Base-by-base conservation (phyloP, 2,113 vertebrate genomes). In the Chionomys nivalis region DNA sequence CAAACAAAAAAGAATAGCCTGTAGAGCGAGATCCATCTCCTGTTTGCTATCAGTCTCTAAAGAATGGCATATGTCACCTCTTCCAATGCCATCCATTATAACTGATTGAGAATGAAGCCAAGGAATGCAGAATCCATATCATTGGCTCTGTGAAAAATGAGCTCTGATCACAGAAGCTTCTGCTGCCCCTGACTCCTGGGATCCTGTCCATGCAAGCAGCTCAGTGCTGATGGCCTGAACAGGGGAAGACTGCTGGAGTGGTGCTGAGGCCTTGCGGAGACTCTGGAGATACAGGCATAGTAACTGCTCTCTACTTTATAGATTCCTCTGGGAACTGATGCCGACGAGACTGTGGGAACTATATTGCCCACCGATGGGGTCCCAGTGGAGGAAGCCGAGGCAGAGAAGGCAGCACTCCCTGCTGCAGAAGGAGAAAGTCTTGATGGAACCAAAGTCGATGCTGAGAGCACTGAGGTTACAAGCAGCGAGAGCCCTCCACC, bases 401-500 rank as follows among this genome's bases (percentile, higher is more conserved):
- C 10, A 4, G 97, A 96, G 75, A 81, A 96, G 36, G 78, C 58
- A 7, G 83, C 75, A 52, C 12, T 78, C 39, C 89, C 83, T 24
- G 9, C 70, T 1, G 91, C 5, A 23, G 96, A 95, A 87, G 95
- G 63, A 90, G 75, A 12, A 36, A 75, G 89, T 26, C 28, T 76
- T 23, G 96, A 97, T 66, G 97, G 97, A 39, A n/a, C 88, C 86
- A 83, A 31, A 85, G 14, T 3, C 4, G 73, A 89, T 7, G 4
- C 58, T 0, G 98, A 98, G 55, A 92, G 93, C 70, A 66, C 91
- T 16, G 96, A 98, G 52, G 94, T 95, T 79, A 63, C 33, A 55
- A 98, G 98, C 87, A 87, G 93, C 70, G 98, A 98, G 36, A 96
- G 96, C 97, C 55, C 95, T 96, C 95, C 52, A 79, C 96, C 97